A percentile compares a stretch with the other conserved stretches of the same genome.
phyloP scores from a whole-genome alignment of 2,888 invertebrate species.

The Oxyteleia sp. region DNA sequence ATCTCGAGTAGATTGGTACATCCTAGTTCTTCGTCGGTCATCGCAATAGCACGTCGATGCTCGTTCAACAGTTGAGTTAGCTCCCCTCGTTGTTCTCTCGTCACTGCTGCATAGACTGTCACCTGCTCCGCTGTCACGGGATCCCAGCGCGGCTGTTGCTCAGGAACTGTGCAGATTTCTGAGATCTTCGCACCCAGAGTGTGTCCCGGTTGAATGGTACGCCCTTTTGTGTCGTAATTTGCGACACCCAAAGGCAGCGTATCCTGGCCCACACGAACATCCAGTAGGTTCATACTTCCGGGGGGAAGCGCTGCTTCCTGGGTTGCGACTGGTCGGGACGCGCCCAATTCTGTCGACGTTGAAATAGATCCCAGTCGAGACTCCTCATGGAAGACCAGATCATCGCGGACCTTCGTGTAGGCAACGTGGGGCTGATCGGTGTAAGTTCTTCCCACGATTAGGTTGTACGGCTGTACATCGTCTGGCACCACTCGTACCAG shows the following conservation, averaged over 20 bases:
- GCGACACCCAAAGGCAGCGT: background rate
- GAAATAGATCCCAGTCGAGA: no score
- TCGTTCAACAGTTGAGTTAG: no score
- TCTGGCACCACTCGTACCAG: conserved; percentile 74
- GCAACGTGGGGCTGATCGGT: conserved; percentile 67
- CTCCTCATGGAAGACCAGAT: background rate
- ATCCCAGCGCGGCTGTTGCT: background rate
- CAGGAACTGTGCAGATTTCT: background rate
- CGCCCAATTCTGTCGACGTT: no score
- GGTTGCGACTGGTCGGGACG: background rate
- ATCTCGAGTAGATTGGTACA: no score
- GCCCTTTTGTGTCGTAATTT: background rate
- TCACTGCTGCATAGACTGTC: background rate
- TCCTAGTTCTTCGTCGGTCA: background rate
- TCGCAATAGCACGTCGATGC: background rate
- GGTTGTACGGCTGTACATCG: conserved; percentile 63
- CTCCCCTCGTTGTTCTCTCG: background rate
- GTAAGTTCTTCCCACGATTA: conserved; percentile 73
- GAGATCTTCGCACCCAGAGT: background rate
- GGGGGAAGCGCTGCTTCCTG: background rate
- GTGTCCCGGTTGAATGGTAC: background rate
- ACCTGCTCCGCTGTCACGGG: background rate
- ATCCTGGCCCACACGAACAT: background rate
- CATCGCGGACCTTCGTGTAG: conserved; percentile 24
- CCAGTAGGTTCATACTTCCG: background rate